A percentile compares a stretch with the other conserved stretches of the same genome.
These are phyloP conservation scores for Strix aluco DNA, from an alignment of 2,113 vertebrate species.

Conservation along the genomic window DNA sequence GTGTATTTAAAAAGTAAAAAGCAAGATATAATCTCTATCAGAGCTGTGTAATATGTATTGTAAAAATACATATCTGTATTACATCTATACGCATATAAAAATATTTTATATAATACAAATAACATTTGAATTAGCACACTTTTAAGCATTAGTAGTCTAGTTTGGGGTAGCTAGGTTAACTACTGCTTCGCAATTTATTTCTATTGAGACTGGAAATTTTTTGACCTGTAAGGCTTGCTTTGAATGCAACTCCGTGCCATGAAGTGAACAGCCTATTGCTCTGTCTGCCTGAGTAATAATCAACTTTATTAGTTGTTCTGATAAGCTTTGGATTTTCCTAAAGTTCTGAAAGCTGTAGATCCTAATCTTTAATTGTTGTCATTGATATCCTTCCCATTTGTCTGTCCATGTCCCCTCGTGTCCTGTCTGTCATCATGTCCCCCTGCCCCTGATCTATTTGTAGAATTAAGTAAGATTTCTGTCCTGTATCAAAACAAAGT, in stretches of 20 bases:
- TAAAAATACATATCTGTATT: background rate
- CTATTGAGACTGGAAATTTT: background rate
- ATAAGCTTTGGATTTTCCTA: background rate
- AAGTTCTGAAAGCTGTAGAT: background rate
- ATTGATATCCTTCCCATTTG: background rate
- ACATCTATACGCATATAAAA: background rate
- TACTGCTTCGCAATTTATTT: background rate
- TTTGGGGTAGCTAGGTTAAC: background rate
- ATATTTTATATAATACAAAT: background rate
- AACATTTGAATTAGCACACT: conserved; percentile 1
- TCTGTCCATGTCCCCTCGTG: accelerated
- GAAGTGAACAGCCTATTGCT: background rate
- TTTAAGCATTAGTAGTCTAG: background rate
- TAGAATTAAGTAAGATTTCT: background rate
- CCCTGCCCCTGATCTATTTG: background rate
- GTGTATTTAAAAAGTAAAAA: background rate
- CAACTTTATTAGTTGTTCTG: background rate
- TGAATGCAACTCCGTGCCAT: background rate
- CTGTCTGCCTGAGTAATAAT: background rate
- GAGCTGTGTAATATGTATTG: background rate
- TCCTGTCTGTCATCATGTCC: background rate
- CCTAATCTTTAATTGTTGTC: background rate
- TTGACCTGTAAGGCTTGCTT: background rate
- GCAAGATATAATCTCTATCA: background rate
- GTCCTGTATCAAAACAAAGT: background rate